Base-by-base conservation (phyloP, 2,888 invertebrate species). In the Priocnemis perturbator region DNA sequence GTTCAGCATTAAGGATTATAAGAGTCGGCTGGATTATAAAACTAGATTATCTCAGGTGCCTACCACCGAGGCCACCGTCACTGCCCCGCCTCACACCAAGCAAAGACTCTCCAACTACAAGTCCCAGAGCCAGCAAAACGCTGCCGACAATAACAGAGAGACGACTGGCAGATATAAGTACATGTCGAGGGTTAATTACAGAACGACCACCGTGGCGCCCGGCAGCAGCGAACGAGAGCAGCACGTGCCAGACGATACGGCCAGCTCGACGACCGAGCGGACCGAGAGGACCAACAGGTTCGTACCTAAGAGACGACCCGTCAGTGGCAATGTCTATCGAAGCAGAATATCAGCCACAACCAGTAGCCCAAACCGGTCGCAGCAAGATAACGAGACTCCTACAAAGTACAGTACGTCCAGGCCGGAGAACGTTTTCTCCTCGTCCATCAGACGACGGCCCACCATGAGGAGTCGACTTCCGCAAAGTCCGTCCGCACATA, bases 1-100 rank as follows among this genome's bases (percentile, higher is more conserved):
- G 74, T 95, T 95, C 86, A 95, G 94, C 83, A 93, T 95, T 3
- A 95, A 95, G 87, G 95, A 95, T 75, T 95, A 95, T 85, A 92
- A 93, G 83, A 94, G 91, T 77, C 90, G 94, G 70, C 86, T 94
- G 60, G 93, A 91, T 56, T 84, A 87, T 73, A 87, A 87, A 62
- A 87, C 79, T 48, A 82, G 83, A 70, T 66, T 78, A 3, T 47
- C 75, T 3, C 74, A 74, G 19, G 59, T 65, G 0, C 71, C 81
- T 9, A 82, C 82, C 2, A 85, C 83, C 3, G 83, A 83, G 26
- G 0, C 55, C 59, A 0, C 5, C 9, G 45, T 50, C 0, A 37
- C 4, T 37, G 2, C 37, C 7, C 45, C 64, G 0, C 15, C 73
- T 2, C 75, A 73, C 60, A 60, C 47, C 26, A 74, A 74, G 23